phyloP scores from a whole-genome alignment of 1,140 invertebrate genomes.

The Drosophila littoralis region DNA sequence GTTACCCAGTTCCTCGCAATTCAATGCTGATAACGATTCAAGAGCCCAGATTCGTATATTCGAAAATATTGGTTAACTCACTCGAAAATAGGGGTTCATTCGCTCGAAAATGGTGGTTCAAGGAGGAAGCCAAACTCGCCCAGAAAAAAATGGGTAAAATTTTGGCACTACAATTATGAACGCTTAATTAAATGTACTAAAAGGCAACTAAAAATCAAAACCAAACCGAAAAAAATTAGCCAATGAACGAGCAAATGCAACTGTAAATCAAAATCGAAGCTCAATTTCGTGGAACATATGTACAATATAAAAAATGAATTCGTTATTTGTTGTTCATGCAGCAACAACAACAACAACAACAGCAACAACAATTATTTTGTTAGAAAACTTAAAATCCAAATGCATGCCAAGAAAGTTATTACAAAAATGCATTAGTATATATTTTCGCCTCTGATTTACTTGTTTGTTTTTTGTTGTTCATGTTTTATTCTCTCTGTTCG shows the following conservation, averaged over 20 bases:
- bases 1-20: conserved; percentile 1
- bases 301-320: conserved; percentile 28
- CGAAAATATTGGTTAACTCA: too few species aligned
- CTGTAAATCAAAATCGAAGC: conserved; percentile 32
- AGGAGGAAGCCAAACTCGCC: conserved; percentile 16
- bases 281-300: conserved; percentile 60
- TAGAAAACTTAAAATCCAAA: conserved; percentile 45
- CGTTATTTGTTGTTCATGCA: conserved; percentile 71
- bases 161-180: conserved; percentile 42
- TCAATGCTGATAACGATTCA: too few species aligned
- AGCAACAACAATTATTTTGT: conserved; percentile 43
- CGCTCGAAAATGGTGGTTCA: background rate
- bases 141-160: conserved; percentile 8
- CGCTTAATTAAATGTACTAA: conserved; percentile 56
- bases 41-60: too few species aligned
- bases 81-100: too few species aligned
- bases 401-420: conserved; percentile 46
- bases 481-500: conserved; percentile 16
- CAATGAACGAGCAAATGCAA: conserved; percentile 28
- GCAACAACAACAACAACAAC: conserved; percentile 42
- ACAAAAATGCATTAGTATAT: conserved; percentile 14
- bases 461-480: conserved; percentile 1
- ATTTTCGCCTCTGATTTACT: background rate
- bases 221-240: conserved; percentile 9
- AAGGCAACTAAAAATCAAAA: conserved; percentile 18